Evolutionary conservation across 2,113 vertebrate genomes (phyloP), one percentile per base, ranked within the genome.

Genomic region (Nannobrachium achirus): DNA sequence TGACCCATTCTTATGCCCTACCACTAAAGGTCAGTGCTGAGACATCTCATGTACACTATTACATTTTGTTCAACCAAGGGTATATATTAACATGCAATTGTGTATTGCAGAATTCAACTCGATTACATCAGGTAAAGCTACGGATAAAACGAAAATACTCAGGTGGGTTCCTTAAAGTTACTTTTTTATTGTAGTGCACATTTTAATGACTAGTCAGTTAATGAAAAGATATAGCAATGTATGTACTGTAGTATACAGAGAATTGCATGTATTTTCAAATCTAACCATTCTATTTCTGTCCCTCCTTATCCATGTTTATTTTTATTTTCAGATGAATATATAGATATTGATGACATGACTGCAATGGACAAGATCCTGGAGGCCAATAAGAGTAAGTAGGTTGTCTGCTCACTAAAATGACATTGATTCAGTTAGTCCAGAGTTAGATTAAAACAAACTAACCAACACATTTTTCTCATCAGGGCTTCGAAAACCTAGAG

Each of bases 361-460:
- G 75, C 84, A 10, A 93, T 93, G 92, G 92, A 93, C 80, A 86
- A 80, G 75, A 92, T 93, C 71, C 81, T 93, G 51, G 19, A 56
- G 45, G 80, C 90, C 72, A 93, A 93, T 33, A 71, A 53, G 14
- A 69, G 92, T 93, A 84, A 89, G 91, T 81, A 4, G 40, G 0
- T 40, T 75, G 45, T 56, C n/a, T 39, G 49, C 63, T 1, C 16
- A 20, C 10, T 6, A 1, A 6, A 45, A 42, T 15, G 52, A 2
- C 16, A 8, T 7, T 19, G 15, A 63, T 40, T 38, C 8, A 63
- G 1, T 25, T 16, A n/a, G 1, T 8, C 16, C 1, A 40, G 18
- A 48, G 44, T 11, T 64, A 6, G 40, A 5, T 39, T 15, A 8
- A 45, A 48, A 33, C 25, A 33, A 33, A n/a, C n/a, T n/a, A n/a